Percentiles rank a stretch among this genome's conserved stretches.
Evolutionary conservation across 1,140 invertebrate genomes (phyloP).

Genomic region (Philaenus spumarius): DNA sequence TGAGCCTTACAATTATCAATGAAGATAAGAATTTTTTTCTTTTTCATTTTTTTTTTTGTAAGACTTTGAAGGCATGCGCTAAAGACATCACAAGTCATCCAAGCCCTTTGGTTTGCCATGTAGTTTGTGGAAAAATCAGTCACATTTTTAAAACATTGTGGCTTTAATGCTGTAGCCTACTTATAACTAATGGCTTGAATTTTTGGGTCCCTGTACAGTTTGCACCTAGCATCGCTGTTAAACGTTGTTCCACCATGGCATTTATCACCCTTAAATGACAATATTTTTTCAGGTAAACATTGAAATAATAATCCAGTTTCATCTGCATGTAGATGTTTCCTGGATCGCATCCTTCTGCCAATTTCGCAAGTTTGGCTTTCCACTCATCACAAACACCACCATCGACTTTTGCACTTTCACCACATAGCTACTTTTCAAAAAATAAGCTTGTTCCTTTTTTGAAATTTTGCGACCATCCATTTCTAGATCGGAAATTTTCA

Average conservation of each 20-base stretch:
- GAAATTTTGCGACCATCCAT: too few relatives aligned
- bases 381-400: not conserved
- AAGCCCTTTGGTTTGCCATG: too few relatives aligned
- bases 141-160: too few relatives aligned
- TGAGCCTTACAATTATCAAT: too few relatives aligned
- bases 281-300: constrained; percentile 33
- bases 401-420: not conserved
- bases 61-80: too few relatives aligned
- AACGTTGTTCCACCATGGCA: constrained; percentile 35
- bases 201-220: constrained; percentile 39
- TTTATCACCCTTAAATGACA: constrained; percentile 32
- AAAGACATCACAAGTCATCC: too few relatives aligned
- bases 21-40: too few relatives aligned
- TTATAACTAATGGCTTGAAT: constrained; percentile 35
- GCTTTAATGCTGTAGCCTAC: too few relatives aligned
- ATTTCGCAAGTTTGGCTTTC: not conserved
- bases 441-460: not conserved
- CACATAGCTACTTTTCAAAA: not conserved
- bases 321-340: too few relatives aligned
- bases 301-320: not conserved
- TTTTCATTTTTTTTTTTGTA: too few relatives aligned
- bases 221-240: constrained; percentile 36
- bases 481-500: too few relatives aligned
- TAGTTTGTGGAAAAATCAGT: too few relatives aligned
- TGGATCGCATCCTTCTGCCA: not conserved